A percentile compares a stretch with the other conserved stretches of the same genome.
These are phyloP conservation scores for Garra rufa DNA, from an alignment of 2,113 vertebrate genomes.

Conservation along the genomic window DNA sequence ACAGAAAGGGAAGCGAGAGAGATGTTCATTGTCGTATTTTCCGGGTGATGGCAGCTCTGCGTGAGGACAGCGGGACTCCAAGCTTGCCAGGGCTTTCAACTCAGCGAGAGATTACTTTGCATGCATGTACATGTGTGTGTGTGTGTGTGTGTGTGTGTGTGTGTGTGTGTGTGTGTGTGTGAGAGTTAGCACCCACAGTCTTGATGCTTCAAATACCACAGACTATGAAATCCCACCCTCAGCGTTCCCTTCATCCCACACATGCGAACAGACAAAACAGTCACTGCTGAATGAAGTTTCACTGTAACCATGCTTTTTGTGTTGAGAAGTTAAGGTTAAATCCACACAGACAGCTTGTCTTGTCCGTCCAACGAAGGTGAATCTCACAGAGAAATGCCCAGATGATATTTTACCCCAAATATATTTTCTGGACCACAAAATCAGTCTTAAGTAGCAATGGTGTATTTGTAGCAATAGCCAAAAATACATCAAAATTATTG, in stretches of 20 bases:
- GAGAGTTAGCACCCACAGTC: conserved; percentile 6
- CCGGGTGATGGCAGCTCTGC: conserved; percentile 14
- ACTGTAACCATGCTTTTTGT: neutral
- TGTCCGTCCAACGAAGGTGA: neutral
- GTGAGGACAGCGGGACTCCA: conserved; percentile 15
- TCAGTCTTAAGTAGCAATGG: no score
- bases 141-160: conserved; percentile 5
- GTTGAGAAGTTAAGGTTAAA: neutral
- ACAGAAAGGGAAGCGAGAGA: neutral
- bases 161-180: conserved; percentile 33
- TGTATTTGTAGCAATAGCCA: no score
- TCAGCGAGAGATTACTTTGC: conserved; percentile 37
- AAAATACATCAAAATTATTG: no score
- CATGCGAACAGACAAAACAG: neutral
- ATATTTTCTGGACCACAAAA: no score
- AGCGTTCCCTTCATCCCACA: neutral
- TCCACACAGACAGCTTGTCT: neutral
- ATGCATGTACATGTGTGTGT: neutral
- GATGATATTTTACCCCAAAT: neutral
- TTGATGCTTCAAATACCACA: conserved; percentile 28
- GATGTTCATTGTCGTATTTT: neutral
- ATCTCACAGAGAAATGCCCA: neutral
- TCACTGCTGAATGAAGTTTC: neutral
- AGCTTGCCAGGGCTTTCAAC: conserved; percentile 44
- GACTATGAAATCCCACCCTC: conserved; percentile 16